phyloP scores from a whole-genome alignment of 2,113 vertebrate species.

The Talpa occidentalis region DNA sequence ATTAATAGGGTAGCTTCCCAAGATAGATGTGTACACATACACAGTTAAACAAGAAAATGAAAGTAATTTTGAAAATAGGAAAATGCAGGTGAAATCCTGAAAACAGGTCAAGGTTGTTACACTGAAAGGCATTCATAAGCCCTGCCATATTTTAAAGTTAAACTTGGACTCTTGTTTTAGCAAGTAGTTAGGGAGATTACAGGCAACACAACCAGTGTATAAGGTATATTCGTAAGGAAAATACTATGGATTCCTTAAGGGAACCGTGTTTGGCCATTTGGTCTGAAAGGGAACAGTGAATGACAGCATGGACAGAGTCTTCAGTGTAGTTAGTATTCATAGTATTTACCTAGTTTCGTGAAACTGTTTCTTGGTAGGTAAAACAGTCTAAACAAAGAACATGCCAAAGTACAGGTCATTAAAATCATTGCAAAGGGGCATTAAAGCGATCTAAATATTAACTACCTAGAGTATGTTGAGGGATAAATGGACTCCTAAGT shows the following conservation, averaged over 20 bases:
- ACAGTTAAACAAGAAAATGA: background rate
- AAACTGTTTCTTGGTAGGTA: background rate
- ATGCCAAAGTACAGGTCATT: background rate
- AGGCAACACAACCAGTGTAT: background rate
- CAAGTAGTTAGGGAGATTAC: background rate
- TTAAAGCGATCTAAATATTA: background rate
- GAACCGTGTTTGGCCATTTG: background rate
- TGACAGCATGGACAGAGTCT: background rate
- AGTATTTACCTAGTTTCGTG: background rate
- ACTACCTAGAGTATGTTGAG: background rate
- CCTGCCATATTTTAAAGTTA: background rate
- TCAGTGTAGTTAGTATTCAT: background rate
- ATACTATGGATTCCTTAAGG: background rate
- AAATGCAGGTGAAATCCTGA: background rate
- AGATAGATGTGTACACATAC: background rate
- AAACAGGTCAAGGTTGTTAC: background rate
- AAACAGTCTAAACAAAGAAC: background rate
- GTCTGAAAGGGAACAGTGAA: background rate
- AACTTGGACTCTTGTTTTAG: background rate
- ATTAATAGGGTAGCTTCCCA: background rate
- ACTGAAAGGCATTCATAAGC: background rate
- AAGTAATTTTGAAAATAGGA: slow-evolving; percentile 6
- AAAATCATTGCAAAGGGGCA: background rate
- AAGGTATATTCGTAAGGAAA: background rate
- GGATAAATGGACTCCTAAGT: background rate